These are phyloP conservation scores for Aplochiton taeniatus DNA, from an alignment of 2,797 vertebrate genomes.

Conservation along the genomic window DNA sequence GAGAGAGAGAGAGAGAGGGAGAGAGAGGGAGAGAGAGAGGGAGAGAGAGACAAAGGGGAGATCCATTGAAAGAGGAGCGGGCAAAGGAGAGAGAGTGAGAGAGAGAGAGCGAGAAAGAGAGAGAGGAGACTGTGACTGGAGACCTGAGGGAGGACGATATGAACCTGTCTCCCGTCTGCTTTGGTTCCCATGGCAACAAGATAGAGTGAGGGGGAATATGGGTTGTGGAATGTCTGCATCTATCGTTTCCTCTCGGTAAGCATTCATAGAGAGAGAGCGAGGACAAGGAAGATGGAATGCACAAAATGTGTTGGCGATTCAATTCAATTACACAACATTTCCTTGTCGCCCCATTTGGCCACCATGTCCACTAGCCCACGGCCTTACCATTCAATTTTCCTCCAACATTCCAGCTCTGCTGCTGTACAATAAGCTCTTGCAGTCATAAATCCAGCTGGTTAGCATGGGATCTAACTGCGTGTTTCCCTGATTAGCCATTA, in stretches of 20 bases:
- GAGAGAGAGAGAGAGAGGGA: background rate
- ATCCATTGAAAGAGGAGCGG: conserved; percentile 3
- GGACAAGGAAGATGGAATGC: background rate
- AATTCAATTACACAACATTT: conserved; percentile 43
- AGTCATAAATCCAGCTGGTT: conserved; percentile 74
- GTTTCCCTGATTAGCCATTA: conserved; percentile 75
- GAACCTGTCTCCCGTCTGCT: conserved; percentile 78
- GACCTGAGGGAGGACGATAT: conserved; percentile 78
- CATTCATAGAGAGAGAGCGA: conserved; percentile 45
- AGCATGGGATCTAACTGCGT: conserved; percentile 67
- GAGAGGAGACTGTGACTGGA: conserved; percentile 55
- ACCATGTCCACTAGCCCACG: no score
- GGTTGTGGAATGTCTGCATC: conserved; percentile 76
- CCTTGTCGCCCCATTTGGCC: background rate
- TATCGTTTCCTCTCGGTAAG: conserved; percentile 70
- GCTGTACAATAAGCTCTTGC: conserved; percentile 36
- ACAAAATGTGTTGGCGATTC: conserved; percentile 21
- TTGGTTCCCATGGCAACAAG: conserved; percentile 80
- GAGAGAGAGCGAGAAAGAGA: background rate
- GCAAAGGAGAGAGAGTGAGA: background rate
- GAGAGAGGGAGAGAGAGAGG: conserved; percentile 5
- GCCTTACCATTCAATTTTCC: background rate
- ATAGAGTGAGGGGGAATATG: conserved; percentile 72
- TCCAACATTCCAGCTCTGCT: background rate
- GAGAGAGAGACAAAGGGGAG: conserved; percentile 26